Base-by-base conservation (phyloP, 2,888 invertebrate genomes). In the Holacanthella duospinosa region DNA sequence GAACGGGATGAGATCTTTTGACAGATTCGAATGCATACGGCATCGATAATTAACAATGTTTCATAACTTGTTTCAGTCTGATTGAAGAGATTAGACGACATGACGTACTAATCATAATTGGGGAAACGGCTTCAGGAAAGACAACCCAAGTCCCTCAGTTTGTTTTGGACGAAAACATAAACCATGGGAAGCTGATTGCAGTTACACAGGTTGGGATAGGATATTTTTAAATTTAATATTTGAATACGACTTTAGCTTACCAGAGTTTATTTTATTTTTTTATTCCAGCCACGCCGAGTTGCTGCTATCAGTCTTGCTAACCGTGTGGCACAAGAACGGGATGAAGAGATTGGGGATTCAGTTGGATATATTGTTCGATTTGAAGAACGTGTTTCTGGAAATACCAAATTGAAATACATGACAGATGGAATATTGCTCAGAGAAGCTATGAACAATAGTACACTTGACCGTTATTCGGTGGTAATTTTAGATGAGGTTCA, bases 101-200 rank as follows among this genome's bases (percentile, higher is more conserved):
- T 24, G 25, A 28, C 16, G 56, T 57, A 21, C 43, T 96, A 21
- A 94, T 96, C 1, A 80, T 99, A 0, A 97, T 99, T 4, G 99
- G 99, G 72, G 99, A 99, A 77, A 99, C 96, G 0, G 99, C 99
- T n/a, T 96, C 95, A 1, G 99, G 99, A 0, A 99, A 99, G 81
- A 99, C 99, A 0, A 99, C 99, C 19, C 99, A 96, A 80, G 99
- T 99, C 74, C 99, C 99, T 1, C 97, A 93, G 79, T 93, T 92
- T 76, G 88, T 89, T 75, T 86, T 88, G 0, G 87, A 89, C 70
- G 83, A 84, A n/a, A 28, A 26, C 27, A 2, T 60, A 27, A 28
- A 2, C 21, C 28, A 6, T 9, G 21, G 36, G 16, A 57, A 57
- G 24, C 4, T 28, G 36, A 57, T 57, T 4, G 57, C 36, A n/a